Evolutionary conservation across 2,113 vertebrate species (phyloP).

Genomic region (Micromys minutus): DNA sequence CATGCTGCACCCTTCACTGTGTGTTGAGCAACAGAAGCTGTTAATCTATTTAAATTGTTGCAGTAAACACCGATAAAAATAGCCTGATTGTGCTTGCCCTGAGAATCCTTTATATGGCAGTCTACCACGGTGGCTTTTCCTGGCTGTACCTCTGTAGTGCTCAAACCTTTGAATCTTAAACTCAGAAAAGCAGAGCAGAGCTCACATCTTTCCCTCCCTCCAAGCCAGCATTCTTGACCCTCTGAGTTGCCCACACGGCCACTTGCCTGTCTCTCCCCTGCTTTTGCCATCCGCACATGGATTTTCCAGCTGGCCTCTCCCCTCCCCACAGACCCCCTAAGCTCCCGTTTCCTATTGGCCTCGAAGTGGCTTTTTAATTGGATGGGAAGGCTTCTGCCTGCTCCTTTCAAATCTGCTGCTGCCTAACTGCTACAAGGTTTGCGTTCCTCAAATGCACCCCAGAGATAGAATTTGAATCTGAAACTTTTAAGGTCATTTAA

Average conservation of each 20-base stretch:
- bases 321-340: background rate
- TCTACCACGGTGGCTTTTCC: background rate
- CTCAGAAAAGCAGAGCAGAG: constrained; percentile 32
- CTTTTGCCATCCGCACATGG: background rate
- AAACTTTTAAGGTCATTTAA: background rate
- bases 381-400: background rate
- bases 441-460: background rate
- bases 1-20: background rate
- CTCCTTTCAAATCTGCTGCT: background rate
- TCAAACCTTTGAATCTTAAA: background rate
- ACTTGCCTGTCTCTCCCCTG: background rate
- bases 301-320: background rate
- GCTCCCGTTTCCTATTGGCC: background rate
- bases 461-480: background rate
- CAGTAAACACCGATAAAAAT: background rate
- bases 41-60: constrained; percentile 47
- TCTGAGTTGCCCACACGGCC: background rate
- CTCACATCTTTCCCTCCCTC: background rate
- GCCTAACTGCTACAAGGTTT: background rate
- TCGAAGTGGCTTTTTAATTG: background rate
- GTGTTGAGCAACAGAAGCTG: background rate
- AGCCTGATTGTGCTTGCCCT: background rate
- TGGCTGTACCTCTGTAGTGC: background rate
- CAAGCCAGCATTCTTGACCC: background rate
- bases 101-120: constrained; percentile 18